Evolutionary conservation across 2,113 vertebrate species (phyloP).

Genomic region (Sula dactylatra): DNA sequence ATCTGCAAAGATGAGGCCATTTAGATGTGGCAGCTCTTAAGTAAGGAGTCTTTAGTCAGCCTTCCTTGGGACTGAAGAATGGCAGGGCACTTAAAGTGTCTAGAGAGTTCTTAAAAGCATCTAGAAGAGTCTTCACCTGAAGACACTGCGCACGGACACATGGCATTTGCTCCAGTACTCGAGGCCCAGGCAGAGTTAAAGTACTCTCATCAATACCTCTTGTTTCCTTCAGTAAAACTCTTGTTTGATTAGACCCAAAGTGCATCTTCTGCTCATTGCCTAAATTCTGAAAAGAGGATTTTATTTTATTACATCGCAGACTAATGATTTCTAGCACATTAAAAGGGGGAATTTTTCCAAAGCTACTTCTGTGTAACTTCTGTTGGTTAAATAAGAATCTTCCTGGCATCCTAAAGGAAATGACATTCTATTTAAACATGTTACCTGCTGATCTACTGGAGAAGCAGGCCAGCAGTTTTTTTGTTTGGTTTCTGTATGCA

Average conservation of each 20-base stretch:
- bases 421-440: conserved; percentile 53
- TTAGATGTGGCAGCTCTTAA: neutral
- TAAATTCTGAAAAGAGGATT: conserved; percentile 36
- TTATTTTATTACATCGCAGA: conserved; percentile 36
- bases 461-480: conserved; percentile 21
- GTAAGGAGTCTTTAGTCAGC: neutral
- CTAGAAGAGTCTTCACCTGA: neutral
- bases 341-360: conserved; percentile 64
- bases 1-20: neutral
- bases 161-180: neutral
- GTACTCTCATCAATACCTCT: neutral
- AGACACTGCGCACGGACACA: accelerated
- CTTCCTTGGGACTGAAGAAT: neutral
- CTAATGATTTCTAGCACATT: conserved; percentile 51
- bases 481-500: neutral
- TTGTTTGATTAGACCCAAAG: conserved; percentile 31
- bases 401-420: conserved; percentile 56
- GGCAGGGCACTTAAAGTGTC: neutral
- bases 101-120: neutral
- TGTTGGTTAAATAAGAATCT: conserved; percentile 68
- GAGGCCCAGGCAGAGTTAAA: neutral
- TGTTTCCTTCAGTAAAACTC: neutral
- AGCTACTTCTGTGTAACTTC: conserved; percentile 34
- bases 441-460: conserved; percentile 48
- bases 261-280: neutral